Evolutionary conservation across 2,113 vertebrate genomes (phyloP), one percentile per base, ranked within the genome.

Genomic region (Cinclus cinclus): DNA sequence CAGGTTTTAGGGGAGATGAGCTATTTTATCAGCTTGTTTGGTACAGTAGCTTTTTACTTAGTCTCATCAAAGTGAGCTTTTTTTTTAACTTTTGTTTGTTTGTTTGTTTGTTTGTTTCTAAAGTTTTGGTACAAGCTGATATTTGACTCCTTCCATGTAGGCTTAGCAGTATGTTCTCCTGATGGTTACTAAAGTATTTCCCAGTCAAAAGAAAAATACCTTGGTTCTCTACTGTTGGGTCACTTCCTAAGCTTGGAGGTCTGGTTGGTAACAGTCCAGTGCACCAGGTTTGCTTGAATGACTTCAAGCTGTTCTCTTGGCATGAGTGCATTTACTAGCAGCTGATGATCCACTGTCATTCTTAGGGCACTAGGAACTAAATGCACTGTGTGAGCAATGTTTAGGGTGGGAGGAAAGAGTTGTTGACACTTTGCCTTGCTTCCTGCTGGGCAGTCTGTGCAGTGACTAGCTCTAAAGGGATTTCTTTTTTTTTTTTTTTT

Each of bases 91-190:
- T 69, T 23, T 24, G 5, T n/a, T 10, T 37, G 55, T 46, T 16
- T 44, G 27, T 52, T 52, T 52, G 15, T 37, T 37, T 37, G 35
- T 39, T 58, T 7, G 23, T 87, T 27, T 81, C 37, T 59, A 62
- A 89, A 78, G 24, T 71, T 95, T 78, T 91, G 86, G 76, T 74
- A 65, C 60, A 75, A 88, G 68, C 71, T 87, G 60, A 15, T 94
- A 50, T 87, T 95, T 81, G 60, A 75, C 49, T 91, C 71, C 56
- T 96, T 94, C 63, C 35, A 12, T 5, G 4, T 94, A 94, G 81
- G 58, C 76, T 80, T 89, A 97, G 89, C 75, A 86, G 52, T 85
- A n/a, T 84, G 86, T 97, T 98, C 86, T 97, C 93, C 58, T 80
- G 44, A 55, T 87, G 81, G 56, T 94, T 83, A 63, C 25, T 94